phyloP scores from a whole-genome alignment of 1,140 invertebrate species.

The Neuroterus valhalla region DNA sequence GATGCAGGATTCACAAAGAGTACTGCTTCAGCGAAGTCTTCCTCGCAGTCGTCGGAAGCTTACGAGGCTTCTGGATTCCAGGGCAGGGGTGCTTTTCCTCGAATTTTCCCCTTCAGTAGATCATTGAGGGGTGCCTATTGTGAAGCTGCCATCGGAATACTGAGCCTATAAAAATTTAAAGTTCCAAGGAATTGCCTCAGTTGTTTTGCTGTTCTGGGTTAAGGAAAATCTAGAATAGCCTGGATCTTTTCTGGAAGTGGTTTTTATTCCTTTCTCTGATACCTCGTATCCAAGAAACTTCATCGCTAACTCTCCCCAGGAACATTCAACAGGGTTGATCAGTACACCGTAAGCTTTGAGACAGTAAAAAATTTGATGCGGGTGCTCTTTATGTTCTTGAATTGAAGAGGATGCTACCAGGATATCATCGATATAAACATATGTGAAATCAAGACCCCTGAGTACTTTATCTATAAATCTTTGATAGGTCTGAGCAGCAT shows the following conservation, averaged over 20 bases:
- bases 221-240: no score
- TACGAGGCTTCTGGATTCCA: slow-evolving; percentile 46
- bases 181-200: slow-evolving; percentile 63
- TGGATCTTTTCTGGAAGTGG: slow-evolving; percentile 41
- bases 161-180: slow-evolving; percentile 56
- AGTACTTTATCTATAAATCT: slow-evolving; percentile 63
- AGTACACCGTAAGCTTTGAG: background rate
- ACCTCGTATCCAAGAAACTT: slow-evolving; percentile 61
- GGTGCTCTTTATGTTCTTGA: slow-evolving; percentile 39
- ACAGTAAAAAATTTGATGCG: background rate
- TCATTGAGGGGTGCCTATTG: slow-evolving; percentile 52
- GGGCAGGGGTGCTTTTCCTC: slow-evolving; percentile 45
- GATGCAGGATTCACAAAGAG: slow-evolving; percentile 28
- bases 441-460: slow-evolving; percentile 55
- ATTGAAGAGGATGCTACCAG: slow-evolving; percentile 45
- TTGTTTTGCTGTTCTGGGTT: slow-evolving; percentile 27
- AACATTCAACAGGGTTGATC: slow-evolving; percentile 53
- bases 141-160: slow-evolving; percentile 53
- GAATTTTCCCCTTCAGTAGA: slow-evolving; percentile 48
- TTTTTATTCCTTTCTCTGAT: slow-evolving; percentile 40
- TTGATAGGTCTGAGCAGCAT: slow-evolving; percentile 35
- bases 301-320: slow-evolving; percentile 46
- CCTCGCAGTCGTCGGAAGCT: slow-evolving; percentile 46
- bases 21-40: slow-evolving; percentile 42
- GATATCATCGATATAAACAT: slow-evolving; percentile 59